A percentile compares a stretch with the other conserved stretches of the same genome.
phyloP scores from a whole-genome alignment of 1,140 invertebrate species.

The Helicoverpa zea region DNA sequence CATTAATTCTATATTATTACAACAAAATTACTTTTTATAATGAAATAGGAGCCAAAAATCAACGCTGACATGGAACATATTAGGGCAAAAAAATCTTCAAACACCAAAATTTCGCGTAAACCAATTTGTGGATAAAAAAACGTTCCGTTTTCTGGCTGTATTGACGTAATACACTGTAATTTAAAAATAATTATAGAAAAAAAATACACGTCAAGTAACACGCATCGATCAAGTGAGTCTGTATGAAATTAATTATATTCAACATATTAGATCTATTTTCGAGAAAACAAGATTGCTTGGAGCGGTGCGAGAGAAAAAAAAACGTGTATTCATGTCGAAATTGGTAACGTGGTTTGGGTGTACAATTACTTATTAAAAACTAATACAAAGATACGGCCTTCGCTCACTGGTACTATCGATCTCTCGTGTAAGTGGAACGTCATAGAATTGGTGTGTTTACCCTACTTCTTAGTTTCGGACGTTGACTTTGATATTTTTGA shows the following conservation, averaged over 20 bases:
- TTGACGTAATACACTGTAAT: conserved; percentile 81
- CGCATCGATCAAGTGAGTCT: conserved; percentile 79
- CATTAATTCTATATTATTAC: conserved; percentile 71
- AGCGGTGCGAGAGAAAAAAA: conserved; percentile 74
- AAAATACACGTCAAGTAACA: conserved; percentile 71
- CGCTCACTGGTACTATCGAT: conserved; percentile 58
- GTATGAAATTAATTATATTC: conserved; percentile 84
- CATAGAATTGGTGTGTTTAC: conserved; percentile 58
- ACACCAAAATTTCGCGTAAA: conserved; percentile 78
- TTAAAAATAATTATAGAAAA: conserved; percentile 82
- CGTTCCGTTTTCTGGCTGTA: conserved; percentile 73
- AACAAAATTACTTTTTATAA: conserved; percentile 67
- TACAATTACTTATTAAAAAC: conserved; percentile 84
- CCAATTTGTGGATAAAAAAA: conserved; percentile 66
- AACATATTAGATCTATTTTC: conserved; percentile 84
- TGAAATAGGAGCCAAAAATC: conserved; percentile 60
- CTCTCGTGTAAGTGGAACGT: conserved; percentile 56
- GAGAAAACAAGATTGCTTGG: conserved; percentile 81
- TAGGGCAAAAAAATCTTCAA: conserved; percentile 67
- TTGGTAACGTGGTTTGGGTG: conserved; percentile 73
- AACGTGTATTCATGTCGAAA: conserved; percentile 80
- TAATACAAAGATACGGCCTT: conserved; percentile 74
- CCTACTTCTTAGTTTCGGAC: conserved; percentile 58
- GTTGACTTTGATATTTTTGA: conserved; percentile 22
- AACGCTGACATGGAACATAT: conserved; percentile 56